Evolutionary conservation across 2,888 invertebrate genomes (phyloP).

Genomic region (Serripes groenlandicus): DNA sequence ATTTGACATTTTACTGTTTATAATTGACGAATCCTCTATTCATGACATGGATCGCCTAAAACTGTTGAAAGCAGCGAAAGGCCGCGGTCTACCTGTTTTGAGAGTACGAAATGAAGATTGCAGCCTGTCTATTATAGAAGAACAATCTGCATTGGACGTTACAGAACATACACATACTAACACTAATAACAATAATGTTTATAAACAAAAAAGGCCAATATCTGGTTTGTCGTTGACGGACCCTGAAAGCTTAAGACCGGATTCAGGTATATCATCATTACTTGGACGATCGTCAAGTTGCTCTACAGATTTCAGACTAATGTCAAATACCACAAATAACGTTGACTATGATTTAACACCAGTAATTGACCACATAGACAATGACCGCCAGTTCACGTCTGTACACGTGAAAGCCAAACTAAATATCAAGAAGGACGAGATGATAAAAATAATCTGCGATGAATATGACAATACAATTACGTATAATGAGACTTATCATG

Average conservation of each 20-base stretch:
- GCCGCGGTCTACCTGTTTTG: not conserved
- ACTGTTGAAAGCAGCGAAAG: not conserved
- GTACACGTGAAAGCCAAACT: not conserved
- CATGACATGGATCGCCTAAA: not conserved
- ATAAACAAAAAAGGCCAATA: not conserved
- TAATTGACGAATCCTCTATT: not conserved
- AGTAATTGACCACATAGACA: not conserved
- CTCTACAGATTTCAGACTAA: not conserved
- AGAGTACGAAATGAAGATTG: not conserved
- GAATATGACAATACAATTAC: constrained; percentile 5
- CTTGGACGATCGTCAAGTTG: not conserved
- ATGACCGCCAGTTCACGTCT: not conserved
- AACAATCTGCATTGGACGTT: not conserved
- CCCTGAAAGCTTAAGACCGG: not conserved
- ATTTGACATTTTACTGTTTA: not conserved
- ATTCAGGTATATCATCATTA: not conserved
- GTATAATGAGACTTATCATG: not conserved
- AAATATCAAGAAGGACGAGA: not conserved
- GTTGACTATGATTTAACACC: not conserved
- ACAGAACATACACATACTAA: not conserved
- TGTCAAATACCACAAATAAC: not conserved
- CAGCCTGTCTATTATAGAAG: not conserved
- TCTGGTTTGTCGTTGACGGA: not conserved
- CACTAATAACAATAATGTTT: not conserved
- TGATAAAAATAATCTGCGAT: not conserved